Evolutionary conservation across 37 sponge, comb jelly and placozoan species (phyloP).

Genomic region (Halisarca cf. caerulea): DNA sequence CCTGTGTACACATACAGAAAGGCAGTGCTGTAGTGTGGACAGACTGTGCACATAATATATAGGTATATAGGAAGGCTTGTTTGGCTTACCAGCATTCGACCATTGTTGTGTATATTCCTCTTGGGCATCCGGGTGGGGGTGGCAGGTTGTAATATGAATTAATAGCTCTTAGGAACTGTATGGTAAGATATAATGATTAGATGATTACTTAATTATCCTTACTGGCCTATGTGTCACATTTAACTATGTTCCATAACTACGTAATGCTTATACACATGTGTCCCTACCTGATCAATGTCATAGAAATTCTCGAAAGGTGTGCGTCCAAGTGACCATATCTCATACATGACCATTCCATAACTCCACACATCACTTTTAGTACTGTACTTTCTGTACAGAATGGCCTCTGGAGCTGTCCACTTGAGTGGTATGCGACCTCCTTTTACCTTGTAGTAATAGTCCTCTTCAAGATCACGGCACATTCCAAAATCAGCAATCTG

Average conservation of each 20-base stretch:
- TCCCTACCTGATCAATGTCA: neutral
- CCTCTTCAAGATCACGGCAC: neutral
- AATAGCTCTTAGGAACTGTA: neutral
- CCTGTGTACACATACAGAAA: conserved; percentile 27
- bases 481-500: conserved; percentile 22
- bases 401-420: conserved; percentile 20
- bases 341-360: conserved; percentile 18
- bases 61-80: too few species aligned
- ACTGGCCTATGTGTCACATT: too few species aligned
- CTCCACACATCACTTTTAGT: conserved; percentile 24
- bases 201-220: too few species aligned
- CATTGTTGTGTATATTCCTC: conserved; percentile 4
- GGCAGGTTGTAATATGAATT: neutral
- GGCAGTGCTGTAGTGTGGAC: neutral
- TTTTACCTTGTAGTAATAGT: neutral
- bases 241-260: too few species aligned
- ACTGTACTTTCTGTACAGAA: neutral
- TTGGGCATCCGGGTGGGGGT: conserved; percentile 18
- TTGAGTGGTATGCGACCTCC: neutral
- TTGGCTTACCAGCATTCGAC: conserved; percentile 16
- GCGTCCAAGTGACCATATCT: conserved; percentile 21
- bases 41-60: neutral
- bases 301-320: neutral
- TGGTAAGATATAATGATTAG: neutral
- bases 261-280: too few species aligned